Evolutionary conservation across 2,888 invertebrate species (phyloP), one percentile per base, ranked within the genome.

Genomic region (Apomyelois bistriatella): DNA sequence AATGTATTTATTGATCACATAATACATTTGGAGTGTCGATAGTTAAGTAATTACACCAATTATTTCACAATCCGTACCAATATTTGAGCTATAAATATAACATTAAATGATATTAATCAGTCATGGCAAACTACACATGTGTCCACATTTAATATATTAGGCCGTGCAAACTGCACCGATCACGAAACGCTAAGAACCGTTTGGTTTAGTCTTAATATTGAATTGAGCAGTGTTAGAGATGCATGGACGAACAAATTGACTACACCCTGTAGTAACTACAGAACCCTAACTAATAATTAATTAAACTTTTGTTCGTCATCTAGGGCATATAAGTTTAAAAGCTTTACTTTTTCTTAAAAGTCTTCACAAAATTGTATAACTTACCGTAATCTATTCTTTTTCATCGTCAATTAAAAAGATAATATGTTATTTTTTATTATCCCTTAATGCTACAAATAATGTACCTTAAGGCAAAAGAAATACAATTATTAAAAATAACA

Each of bases 241-340:
- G 84, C 82, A 84, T 82, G 87, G 85, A 86, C 82, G 85, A 82
- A 84, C 85, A 82, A 79, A 85, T 82, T 80, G 75, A 83, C 82
- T 76, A 76, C 76, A 82, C 85, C 83, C 85, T 84, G 86, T 80
- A 74, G 70, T 79, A 73, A 73, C 83, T 86, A 85, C 83, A 74
- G 80, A 82, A 77, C 72, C 79, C 82, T 85, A 79, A 76, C 75
- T 81, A 79, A 74, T 74, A 73, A 78, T 74, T 76, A 73, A 76
- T 76, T 71, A 72, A 72, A 74, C 70, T 62, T 67, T 66, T 68
- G 65, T 69, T 77, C 75, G 68, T 76, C 70, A 65, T 72, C 81
- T 82, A 82, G 78, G 82, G 85, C 85, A 74, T 83, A 83, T 78
- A 76, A 76, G 72, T 81, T 75, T 78, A 81, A 80, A 85, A 85